These are phyloP conservation scores for Nesospiza acunhae DNA, from an alignment of 2,113 vertebrate species.

Conservation along the genomic window DNA sequence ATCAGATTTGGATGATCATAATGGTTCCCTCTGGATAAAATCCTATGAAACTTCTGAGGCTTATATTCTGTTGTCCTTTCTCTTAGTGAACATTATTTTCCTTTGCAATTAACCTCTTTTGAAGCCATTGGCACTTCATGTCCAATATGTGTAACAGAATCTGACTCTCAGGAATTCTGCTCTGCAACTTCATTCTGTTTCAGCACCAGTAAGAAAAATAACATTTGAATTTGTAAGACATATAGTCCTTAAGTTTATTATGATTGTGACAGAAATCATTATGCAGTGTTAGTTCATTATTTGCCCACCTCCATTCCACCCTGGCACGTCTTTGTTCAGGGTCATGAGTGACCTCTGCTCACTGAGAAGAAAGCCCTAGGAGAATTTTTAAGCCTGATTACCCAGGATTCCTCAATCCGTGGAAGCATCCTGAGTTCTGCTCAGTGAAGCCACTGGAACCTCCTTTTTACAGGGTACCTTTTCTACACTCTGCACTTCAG, in stretches of 20 bases:
- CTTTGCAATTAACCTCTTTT: neutral
- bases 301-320: neutral
- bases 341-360: neutral
- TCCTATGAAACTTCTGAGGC: neutral
- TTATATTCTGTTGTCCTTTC: neutral
- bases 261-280: neutral
- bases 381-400: neutral
- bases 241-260: neutral
- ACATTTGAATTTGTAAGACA: neutral
- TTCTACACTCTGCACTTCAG: neutral
- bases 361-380: neutral
- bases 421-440: neutral
- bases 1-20: neutral
- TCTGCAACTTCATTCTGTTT: neutral
- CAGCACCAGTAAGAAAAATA: neutral
- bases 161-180: neutral
- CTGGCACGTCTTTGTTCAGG: accelerated
- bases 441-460: neutral
- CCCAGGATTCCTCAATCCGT: neutral
- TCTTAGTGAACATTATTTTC: neutral
- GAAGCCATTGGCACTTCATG: neutral
- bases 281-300: neutral
- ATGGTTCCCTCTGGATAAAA: neutral
- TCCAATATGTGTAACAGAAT: neutral
- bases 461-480: neutral